Evolutionary conservation across 2,113 vertebrate species (phyloP).

Genomic region (Boulengeromyrus knoepffleri): DNA sequence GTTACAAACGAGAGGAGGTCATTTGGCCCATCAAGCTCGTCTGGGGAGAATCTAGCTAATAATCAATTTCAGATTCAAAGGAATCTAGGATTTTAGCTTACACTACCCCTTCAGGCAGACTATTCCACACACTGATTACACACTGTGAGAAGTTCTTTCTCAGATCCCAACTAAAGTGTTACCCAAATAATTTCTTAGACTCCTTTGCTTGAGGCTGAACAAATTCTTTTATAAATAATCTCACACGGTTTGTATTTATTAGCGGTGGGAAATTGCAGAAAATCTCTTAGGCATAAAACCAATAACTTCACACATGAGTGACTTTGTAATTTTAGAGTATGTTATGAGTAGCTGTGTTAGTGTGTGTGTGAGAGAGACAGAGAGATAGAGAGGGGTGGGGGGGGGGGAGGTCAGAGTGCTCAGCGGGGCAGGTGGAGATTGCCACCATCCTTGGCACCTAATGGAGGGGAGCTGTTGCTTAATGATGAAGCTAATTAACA

Average conservation of each 20-base stretch:
- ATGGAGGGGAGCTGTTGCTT: slow-evolving; percentile 71
- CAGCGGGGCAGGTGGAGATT: slow-evolving; percentile 43
- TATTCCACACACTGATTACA: no score
- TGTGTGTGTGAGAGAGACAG: background rate
- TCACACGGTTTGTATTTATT: background rate
- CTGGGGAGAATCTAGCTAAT: no score
- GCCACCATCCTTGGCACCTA: slow-evolving; percentile 55
- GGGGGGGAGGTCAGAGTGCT: slow-evolving; percentile 46
- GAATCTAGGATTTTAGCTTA: no score
- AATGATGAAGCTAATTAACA: slow-evolving; percentile 86
- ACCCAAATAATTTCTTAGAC: no score
- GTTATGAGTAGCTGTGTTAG: background rate
- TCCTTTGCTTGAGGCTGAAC: no score
- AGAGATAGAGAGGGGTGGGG: background rate
- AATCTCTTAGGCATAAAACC: background rate
- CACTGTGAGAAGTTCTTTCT: no score
- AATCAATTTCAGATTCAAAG: no score
- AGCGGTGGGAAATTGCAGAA: background rate
- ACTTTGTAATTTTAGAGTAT: background rate
- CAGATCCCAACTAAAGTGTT: no score
- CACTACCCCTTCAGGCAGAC: no score
- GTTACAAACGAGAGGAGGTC: no score
- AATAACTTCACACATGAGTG: background rate
- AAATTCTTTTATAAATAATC: background rate
- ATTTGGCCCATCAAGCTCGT: no score